Evolutionary conservation across 2,888 invertebrate species (phyloP), one percentile per base, ranked within the genome.

Genomic region (Hartigia nigra): DNA sequence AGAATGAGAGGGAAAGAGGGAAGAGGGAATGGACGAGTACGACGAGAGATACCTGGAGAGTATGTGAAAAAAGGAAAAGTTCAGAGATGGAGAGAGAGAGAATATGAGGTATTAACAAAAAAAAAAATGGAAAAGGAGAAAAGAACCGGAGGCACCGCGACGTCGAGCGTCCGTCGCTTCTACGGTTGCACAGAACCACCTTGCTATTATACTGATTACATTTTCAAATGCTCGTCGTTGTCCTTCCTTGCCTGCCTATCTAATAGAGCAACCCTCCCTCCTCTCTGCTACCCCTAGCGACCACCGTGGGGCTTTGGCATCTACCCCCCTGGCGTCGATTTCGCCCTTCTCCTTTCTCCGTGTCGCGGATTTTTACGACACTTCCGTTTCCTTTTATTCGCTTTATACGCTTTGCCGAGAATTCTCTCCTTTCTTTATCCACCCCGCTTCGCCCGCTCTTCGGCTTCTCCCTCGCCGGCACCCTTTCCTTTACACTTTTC

Each of bases 121-220:
- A 39, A 72, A 76, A 72, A 77, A 74, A 70, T n/a, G n/a, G n/a
- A n/a, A n/a, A 32, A 69, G 76, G 70, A 80, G 76, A 34, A 74
- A 75, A 75, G 80, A 74, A 75, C 70, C 70, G 72, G 78, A 35
- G n/a, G 72, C 79, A 31, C 12, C 72, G 72, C 72, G 72, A 31
- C 72, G 34, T 72, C 32, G 72, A 32, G 72, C 72, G 55, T 55
- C 55, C 81, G 55, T 78, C 77, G 31, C 34, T 81, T 55, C 74
- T 81, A 76, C 81, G 81, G 79, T 83, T 83, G 84, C 81, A 31
- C 78, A 74, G 82, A 81, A 81, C 82, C 82, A 81, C 81, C 82
- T 83, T 80, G 86, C 88, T 89, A 88, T 89, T 88, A 89, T 87
- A 84, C 85, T 86, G 88, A 89, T 89, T 89, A 85, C 87, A 86